These are phyloP conservation scores for Apis cerana DNA, from an alignment of 1,140 invertebrate genomes.

Conservation along the genomic window DNA sequence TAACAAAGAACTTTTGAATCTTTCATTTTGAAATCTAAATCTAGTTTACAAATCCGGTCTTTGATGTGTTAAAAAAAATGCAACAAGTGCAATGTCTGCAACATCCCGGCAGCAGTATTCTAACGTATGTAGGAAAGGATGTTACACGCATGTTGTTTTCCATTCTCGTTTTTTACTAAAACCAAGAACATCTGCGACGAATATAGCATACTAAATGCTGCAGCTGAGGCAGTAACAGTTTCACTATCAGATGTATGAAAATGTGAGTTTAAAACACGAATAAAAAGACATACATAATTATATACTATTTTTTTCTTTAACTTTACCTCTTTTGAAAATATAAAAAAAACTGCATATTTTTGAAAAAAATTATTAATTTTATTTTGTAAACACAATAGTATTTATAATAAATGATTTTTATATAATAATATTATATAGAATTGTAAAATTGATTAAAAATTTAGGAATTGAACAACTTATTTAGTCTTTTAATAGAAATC, in stretches of 20 bases:
- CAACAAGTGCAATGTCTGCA: background rate
- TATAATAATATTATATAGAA: background rate
- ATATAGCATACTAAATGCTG: slow-evolving; percentile 50
- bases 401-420: background rate
- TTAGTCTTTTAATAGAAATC: background rate
- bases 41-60: background rate
- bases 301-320: background rate
- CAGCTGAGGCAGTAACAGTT: slow-evolving; percentile 32
- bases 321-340: background rate
- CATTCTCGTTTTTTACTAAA: slow-evolving; percentile 54
- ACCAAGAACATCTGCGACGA: slow-evolving; percentile 53
- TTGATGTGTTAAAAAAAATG: background rate
- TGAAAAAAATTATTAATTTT: too few relatives aligned
- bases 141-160: slow-evolving; percentile 40
- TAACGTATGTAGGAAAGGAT: slow-evolving; percentile 30
- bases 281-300: slow-evolving; percentile 75
- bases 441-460: background rate
- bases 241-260: slow-evolving; percentile 71
- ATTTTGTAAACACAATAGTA: background rate
- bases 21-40: background rate
- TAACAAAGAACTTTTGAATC: too few relatives aligned
- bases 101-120: slow-evolving; percentile 30
- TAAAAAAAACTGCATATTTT: background rate
- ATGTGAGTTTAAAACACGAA: slow-evolving; percentile 73
- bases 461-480: background rate